These are phyloP conservation scores for Syndactyla subalaris DNA, from an alignment of 2,797 vertebrate species.

Conservation along the genomic window DNA sequence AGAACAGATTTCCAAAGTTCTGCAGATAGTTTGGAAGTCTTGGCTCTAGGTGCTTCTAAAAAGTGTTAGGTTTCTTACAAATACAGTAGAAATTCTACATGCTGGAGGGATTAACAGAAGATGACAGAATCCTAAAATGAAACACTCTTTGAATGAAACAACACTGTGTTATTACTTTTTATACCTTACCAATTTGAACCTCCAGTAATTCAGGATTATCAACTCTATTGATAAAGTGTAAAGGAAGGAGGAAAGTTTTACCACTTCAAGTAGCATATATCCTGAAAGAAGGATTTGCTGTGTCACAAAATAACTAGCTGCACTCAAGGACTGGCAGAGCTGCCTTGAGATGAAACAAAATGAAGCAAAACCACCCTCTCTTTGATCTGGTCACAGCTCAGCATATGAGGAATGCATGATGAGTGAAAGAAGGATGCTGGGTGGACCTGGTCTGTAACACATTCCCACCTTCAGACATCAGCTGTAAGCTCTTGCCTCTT, in stretches of 20 bases:
- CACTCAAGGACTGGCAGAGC: background rate
- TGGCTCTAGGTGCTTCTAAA: background rate
- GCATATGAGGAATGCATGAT: background rate
- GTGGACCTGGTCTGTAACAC: background rate
- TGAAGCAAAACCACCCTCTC: background rate
- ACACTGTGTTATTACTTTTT: background rate
- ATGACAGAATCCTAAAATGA: background rate
- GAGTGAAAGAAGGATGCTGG: background rate
- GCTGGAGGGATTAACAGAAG: background rate
- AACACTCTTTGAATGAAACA: background rate
- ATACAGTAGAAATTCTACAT: background rate
- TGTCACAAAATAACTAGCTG: background rate
- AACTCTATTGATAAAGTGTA: background rate
- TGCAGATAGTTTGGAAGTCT: background rate
- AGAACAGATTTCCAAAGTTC: background rate
- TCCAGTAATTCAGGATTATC: background rate
- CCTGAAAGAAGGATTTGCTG: background rate
- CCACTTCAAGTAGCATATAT: background rate
- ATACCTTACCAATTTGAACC: background rate
- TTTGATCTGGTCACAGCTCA: slow-evolving; percentile 20
- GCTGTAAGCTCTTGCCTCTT: background rate
- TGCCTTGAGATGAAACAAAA: background rate
- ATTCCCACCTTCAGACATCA: background rate
- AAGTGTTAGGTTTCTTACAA: background rate
- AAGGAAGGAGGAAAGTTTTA: background rate